A percentile compares a stretch with the other conserved stretches of the same genome.
These are phyloP conservation scores for Proterorhinus semilunaris DNA, from an alignment of 2,113 vertebrate genomes.

Conservation along the genomic window DNA sequence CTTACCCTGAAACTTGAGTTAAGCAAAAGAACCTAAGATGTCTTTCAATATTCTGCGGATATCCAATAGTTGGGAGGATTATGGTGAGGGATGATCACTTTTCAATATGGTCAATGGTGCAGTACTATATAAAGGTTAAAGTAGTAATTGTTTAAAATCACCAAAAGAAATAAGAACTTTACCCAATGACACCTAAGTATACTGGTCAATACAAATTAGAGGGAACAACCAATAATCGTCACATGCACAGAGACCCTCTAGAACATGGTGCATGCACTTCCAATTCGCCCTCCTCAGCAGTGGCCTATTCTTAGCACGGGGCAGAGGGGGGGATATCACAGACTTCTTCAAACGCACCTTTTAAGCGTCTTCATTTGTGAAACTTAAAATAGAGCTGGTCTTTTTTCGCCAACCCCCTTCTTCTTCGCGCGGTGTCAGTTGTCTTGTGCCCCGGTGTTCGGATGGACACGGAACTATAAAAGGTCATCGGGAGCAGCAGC, in stretches of 20 bases:
- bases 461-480: constrained; percentile 74
- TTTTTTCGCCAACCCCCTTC: constrained; percentile 48
- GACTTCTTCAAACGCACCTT: constrained; percentile 82
- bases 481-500: constrained; percentile 60
- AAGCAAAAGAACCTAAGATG: not conserved
- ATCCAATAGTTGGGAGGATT: not conserved
- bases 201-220: constrained; percentile 1
- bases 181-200: not conserved
- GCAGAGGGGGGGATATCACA: constrained; percentile 46
- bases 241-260: constrained; percentile 33
- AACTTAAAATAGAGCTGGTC: constrained; percentile 78
- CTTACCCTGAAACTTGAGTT: not conserved
- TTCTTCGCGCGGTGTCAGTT: constrained; percentile 70
- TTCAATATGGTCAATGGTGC: not conserved
- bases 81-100: not conserved
- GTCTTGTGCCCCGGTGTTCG: constrained; percentile 74
- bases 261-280: constrained; percentile 33
- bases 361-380: constrained; percentile 82
- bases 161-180: not conserved
- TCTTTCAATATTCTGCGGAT: not conserved
- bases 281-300: constrained; percentile 71
- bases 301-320: constrained; percentile 76
- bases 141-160: not conserved
- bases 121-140: not conserved
- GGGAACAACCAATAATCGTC: constrained; percentile 20